phyloP scores from a whole-genome alignment of 92 coral and sea anemone species.

The Palythoa heliodiscus region DNA sequence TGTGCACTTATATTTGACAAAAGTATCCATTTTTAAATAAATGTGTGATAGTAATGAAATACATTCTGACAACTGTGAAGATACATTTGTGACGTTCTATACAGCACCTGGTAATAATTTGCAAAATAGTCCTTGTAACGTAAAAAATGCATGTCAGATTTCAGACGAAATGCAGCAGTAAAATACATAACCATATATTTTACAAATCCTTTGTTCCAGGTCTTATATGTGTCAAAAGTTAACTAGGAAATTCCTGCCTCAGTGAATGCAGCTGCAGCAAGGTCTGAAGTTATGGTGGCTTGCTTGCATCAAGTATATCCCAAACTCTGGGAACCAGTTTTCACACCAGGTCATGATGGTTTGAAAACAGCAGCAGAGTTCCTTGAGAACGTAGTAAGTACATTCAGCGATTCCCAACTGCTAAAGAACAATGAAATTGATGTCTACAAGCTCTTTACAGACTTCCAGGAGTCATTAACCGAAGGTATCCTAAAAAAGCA shows the following conservation, averaged over 20 bases:
- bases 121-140: background rate
- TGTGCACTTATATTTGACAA: background rate
- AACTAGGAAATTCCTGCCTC: constrained; percentile 19
- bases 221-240: background rate
- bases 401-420: constrained; percentile 16
- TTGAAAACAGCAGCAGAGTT: constrained; percentile 11
- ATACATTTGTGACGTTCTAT: background rate
- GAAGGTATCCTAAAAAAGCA: constrained; percentile 17
- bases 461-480: constrained; percentile 15
- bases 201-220: background rate
- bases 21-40: background rate
- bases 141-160: constrained; percentile 5
- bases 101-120: constrained; percentile 7
- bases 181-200: background rate
- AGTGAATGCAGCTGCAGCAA: constrained; percentile 16
- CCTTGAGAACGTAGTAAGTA: background rate
- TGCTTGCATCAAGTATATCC: constrained; percentile 7
- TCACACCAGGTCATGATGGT: background rate
- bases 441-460: constrained; percentile 11
- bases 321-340: constrained; percentile 13
- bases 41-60: background rate
- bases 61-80: background rate
- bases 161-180: background rate
- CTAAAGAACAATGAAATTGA: constrained; percentile 3
- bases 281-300: background rate